Evolutionary conservation across 2,888 invertebrate species (phyloP).

Genomic region (Pecten maximus): DNA sequence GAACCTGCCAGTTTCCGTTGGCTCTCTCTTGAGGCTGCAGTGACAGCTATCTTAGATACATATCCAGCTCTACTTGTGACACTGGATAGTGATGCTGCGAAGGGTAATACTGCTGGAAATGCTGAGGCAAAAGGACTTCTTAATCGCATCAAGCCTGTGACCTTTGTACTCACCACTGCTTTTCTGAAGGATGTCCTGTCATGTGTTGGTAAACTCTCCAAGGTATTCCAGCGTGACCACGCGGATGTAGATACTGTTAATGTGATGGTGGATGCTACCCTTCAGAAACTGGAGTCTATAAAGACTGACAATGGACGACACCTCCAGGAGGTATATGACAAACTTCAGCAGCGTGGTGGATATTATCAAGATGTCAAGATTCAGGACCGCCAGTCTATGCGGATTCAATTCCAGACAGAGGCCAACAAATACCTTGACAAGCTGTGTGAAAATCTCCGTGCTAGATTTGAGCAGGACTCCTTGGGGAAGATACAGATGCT

Average conservation of each 20-base stretch:
- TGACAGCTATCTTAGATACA: conserved; percentile 34
- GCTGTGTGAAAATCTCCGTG: conserved; percentile 27
- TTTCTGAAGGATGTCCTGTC: conserved; percentile 38
- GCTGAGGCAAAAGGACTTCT: conserved; percentile 40
- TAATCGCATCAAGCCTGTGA: background rate
- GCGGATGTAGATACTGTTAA: conserved; percentile 38
- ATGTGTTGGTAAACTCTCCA: conserved; percentile 28
- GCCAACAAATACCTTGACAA: conserved; percentile 44
- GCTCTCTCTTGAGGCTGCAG: conserved; percentile 46
- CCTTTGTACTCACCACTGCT: conserved; percentile 36
- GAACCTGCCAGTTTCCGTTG: conserved; percentile 46
- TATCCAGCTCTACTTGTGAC: conserved; percentile 44
- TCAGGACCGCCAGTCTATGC: conserved; percentile 38
- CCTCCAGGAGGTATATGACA: conserved; percentile 4
- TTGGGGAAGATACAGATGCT: conserved; percentile 15
- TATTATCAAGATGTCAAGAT: conserved; percentile 49
- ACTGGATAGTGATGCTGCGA: conserved; percentile 45
- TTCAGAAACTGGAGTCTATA: background rate
- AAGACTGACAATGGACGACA: conserved; percentile 38
- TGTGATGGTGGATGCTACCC: conserved; percentile 5
- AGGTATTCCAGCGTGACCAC: conserved; percentile 48
- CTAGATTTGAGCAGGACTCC: conserved; percentile 53
- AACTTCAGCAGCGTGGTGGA: background rate
- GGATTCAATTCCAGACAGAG: conserved; percentile 51
- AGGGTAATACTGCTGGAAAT: conserved; percentile 38